phyloP scores from a whole-genome alignment of 1,140 invertebrate species.

The Bradysia coprophila region DNA sequence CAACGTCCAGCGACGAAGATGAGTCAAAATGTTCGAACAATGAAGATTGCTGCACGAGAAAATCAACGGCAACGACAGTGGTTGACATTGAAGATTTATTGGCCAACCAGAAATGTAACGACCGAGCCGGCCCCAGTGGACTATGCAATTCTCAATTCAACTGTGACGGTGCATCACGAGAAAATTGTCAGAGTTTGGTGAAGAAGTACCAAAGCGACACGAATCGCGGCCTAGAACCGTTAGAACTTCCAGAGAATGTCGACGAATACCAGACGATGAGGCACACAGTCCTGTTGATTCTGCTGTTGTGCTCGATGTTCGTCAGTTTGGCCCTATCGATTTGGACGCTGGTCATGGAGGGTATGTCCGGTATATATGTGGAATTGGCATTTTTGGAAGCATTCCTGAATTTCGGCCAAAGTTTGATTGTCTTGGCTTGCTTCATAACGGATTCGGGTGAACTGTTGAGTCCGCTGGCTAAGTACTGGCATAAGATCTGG shows the following conservation, averaged over 20 bases:
- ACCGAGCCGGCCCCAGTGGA: conserved; percentile 5
- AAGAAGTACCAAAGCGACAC: conserved; percentile 30
- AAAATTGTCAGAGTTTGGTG: conserved; percentile 29
- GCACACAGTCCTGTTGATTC: conserved; percentile 68
- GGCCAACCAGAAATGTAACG: conserved; percentile 11
- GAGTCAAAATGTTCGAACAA: not conserved
- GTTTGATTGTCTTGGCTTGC: conserved; percentile 61
- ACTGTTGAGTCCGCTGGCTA: conserved; percentile 43
- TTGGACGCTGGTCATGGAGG: conserved; percentile 70
- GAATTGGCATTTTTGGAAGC: conserved; percentile 83
- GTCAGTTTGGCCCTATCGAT: conserved; percentile 69
- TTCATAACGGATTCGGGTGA: conserved; percentile 69
- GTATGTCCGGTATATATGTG: conserved; percentile 73
- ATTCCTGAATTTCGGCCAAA: conserved; percentile 76
- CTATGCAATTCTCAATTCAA: conserved; percentile 28
- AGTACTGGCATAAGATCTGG: conserved; percentile 36
- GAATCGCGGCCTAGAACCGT: conserved; percentile 26
- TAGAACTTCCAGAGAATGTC: conserved; percentile 31
- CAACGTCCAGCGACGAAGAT: not conserved
- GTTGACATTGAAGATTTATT: conserved; percentile 57
- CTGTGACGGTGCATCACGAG: conserved; percentile 26
- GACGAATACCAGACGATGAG: conserved; percentile 53
- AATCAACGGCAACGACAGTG: conserved; percentile 14
- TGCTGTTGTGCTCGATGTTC: conserved; percentile 71
- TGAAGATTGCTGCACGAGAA: not conserved